Base-by-base conservation (phyloP, 2,888 invertebrate genomes). In the Tenthredo scrophulariae region DNA sequence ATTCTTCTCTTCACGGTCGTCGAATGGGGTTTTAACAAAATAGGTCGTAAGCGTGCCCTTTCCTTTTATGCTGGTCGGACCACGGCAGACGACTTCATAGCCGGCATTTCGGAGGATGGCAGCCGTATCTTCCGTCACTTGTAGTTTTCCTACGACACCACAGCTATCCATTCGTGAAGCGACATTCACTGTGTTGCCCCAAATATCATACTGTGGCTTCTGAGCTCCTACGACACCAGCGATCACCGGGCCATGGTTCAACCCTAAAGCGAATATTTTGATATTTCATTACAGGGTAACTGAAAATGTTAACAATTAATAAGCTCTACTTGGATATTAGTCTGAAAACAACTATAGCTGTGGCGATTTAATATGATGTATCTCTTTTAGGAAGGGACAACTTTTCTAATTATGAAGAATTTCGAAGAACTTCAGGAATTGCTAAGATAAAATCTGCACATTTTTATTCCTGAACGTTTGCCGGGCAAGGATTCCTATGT, bases 111-210 rank as follows among this genome's bases (percentile, higher is more conserved):
- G 96, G 65, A 99, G 94, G 84, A 98, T 96, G 90, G 97, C 96
- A 0, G 97, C 97, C 10, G 97, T 97, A 88, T 96, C 96, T 90
- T 97, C 97, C 2, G 98, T 97, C 9, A 97, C 97, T 93, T 98
- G 98, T 87, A 98, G 96, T 85, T 96, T 95, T 29, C 97, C 98
- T 96, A 98, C 97, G 87, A 97, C 95, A 0, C 99, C 99, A 86
- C 98, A 98, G 87, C 98, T 98, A 94, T 99, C 99, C 99, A 99
- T 99, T 79, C 99, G 94, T 6, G 98, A 98, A 0, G 99, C 99
- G 15, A 99, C 98, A 92, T 99, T 99, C 22, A 99, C 99, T 0
- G 99, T 99, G 94, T 99, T 99, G 18, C 99, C 98, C 99, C 99
- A 99, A 89, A 99, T 99, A 92, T 99, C 99, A 93, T 99, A 99